Evolutionary conservation across 2,888 invertebrate genomes (phyloP), one percentile per base, ranked within the genome.

Genomic region (Andrena fulva): DNA sequence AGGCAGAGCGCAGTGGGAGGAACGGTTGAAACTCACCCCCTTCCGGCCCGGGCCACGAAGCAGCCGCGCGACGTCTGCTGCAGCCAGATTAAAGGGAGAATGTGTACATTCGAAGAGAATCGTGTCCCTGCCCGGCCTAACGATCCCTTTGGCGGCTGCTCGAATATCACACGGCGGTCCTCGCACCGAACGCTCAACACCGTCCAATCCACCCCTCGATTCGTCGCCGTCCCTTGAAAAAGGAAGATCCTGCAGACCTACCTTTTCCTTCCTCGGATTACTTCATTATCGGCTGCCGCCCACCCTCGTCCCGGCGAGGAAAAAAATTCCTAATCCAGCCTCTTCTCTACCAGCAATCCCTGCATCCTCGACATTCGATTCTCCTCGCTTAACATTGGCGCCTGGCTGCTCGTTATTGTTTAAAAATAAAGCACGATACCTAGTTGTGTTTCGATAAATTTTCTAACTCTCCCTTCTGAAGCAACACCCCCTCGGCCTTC

Each of bases 11-110:
- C 33, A 0, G n/a, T 42, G 27, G 24, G 52, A 16, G 35, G 29
- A 8, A 29, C 67, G 20, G 42, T 59, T 5, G 69, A 24, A 35
- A 24, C 31, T 76, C 75, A 48, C 33, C 72, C 74, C 69, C 35
- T 77, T 74, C 68, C 72, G 70, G 52, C 20, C 50, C 27, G 52
- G 62, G 10, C 42, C n/a, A 24, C 24, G 20, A 24, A 59, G 24
- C 69, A n/a, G 20, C 50, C 69, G 73, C 69, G 73, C 85, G 78
- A 80, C 79, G 82, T 85, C 83, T 80, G 79, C 74, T 71, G 79
- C 73, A 12, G 77, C 82, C 66, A 84, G 89, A 89, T 90, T 90
- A 90, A 89, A 87, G 87, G 85, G 80, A 82, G 83, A 85, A 84
- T 82, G 79, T 74, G 71, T 67, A 79, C 63, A 62, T 77, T 76